These are phyloP conservation scores for Musca vetustissima DNA, from an alignment of 1,140 invertebrate species.

Conservation along the genomic window DNA sequence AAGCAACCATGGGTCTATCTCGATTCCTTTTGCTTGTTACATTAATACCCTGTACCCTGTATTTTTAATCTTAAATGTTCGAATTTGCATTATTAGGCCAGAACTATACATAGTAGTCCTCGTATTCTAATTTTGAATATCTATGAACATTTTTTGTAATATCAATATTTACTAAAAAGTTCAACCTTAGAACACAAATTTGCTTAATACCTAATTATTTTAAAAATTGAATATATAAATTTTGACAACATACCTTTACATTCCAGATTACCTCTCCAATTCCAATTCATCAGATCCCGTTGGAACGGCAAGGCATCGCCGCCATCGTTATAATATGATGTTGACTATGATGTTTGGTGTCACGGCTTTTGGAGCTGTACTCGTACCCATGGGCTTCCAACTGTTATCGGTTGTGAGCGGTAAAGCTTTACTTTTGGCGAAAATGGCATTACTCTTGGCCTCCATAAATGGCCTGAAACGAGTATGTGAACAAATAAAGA, in stretches of 20 bases:
- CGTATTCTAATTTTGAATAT: no score
- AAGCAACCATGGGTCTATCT: no score
- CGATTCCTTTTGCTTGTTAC: no score
- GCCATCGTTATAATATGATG: conserved; percentile 64
- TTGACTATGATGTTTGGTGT: conserved; percentile 74
- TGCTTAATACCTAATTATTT: no score
- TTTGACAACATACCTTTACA: background rate
- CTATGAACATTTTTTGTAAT: no score
- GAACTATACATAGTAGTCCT: no score
- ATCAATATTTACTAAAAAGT: no score
- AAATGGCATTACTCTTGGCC: conserved; percentile 74
- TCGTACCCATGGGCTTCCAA: conserved; percentile 76
- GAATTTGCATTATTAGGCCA: no score
- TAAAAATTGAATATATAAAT: no score
- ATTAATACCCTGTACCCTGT: no score
- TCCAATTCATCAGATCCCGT: conserved; percentile 20
- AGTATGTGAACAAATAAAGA: conserved; percentile 43
- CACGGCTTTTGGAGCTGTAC: conserved; percentile 68
- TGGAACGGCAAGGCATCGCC: conserved; percentile 54
- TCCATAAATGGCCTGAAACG: conserved; percentile 76
- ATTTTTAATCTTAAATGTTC: no score
- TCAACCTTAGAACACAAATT: no score
- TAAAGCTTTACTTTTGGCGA: conserved; percentile 73
- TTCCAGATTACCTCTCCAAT: background rate
- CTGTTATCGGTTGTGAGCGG: conserved; percentile 75